Conservation (phyloP, 2,888 invertebrate species). For the Patella depressa region DNA sequence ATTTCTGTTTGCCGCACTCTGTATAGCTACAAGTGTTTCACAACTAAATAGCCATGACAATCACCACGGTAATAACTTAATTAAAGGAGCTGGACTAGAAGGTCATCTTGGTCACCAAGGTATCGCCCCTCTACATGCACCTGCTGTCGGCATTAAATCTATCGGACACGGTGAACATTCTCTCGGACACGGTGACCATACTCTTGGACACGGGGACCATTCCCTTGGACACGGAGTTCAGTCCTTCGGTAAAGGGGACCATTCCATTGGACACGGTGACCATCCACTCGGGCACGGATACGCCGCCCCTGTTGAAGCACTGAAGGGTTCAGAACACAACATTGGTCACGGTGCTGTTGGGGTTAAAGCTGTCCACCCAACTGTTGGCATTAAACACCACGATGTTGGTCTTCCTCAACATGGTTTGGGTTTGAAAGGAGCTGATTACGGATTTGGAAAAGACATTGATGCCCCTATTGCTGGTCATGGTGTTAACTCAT, state of each 20-base stretch:
- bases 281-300: neutral
- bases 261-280: neutral
- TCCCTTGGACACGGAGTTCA: neutral
- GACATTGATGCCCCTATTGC: neutral
- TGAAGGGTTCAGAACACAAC: neutral
- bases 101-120: neutral
- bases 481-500: neutral
- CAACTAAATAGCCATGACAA: neutral
- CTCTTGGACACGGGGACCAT: too few relatives aligned
- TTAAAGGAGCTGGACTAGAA: neutral
- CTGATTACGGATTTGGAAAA: slow-evolving; percentile 1
- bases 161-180: neutral
- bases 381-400: too few relatives aligned
- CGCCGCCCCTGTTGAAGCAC: neutral
- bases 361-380: neutral
- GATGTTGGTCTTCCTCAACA: too few relatives aligned
- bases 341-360: neutral
- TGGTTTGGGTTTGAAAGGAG: neutral
- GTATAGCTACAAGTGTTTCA: neutral
- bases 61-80: neutral
- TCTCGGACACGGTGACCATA: neutral
- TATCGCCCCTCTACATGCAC: neutral
- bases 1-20: neutral
- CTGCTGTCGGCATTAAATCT: neutral
- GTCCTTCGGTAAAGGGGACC: neutral